Conservation (phyloP, 2,888 invertebrate genomes). For the Eremobia ochroleuca region DNA sequence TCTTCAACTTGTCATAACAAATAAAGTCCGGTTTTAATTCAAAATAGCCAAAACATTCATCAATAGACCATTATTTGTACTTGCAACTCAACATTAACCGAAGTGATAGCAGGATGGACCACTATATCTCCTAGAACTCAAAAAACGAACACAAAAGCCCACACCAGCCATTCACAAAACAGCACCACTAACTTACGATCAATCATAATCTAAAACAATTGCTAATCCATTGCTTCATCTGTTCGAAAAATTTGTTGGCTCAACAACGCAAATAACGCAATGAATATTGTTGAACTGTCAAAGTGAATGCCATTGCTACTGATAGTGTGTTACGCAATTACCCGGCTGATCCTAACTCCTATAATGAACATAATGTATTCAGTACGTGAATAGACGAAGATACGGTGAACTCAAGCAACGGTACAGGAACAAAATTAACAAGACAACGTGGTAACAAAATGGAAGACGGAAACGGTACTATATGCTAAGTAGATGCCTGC, state of each 20-base stretch:
- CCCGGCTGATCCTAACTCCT: constrained; percentile 24
- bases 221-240: too few relatives aligned
- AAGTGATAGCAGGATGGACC: neutral
- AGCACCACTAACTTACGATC: too few relatives aligned
- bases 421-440: constrained; percentile 69
- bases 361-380: constrained; percentile 59
- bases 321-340: too few relatives aligned
- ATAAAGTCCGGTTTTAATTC: neutral
- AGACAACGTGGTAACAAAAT: constrained; percentile 52
- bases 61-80: neutral
- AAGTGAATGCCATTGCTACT: too few relatives aligned
- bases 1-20: neutral
- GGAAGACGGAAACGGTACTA: constrained; percentile 68
- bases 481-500: constrained; percentile 66
- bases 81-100: neutral
- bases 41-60: neutral
- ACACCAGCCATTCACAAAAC: constrained; percentile 7
- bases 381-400: constrained; percentile 58
- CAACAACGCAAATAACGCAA: too few relatives aligned
- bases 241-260: too few relatives aligned
- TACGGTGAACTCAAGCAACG: constrained; percentile 62
- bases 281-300: too few relatives aligned
- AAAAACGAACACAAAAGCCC: constrained; percentile 10
- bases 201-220: too few relatives aligned
- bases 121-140: neutral